Base-by-base conservation (phyloP, 2,797 vertebrate genomes). In the Pagetopsis macropterus region DNA sequence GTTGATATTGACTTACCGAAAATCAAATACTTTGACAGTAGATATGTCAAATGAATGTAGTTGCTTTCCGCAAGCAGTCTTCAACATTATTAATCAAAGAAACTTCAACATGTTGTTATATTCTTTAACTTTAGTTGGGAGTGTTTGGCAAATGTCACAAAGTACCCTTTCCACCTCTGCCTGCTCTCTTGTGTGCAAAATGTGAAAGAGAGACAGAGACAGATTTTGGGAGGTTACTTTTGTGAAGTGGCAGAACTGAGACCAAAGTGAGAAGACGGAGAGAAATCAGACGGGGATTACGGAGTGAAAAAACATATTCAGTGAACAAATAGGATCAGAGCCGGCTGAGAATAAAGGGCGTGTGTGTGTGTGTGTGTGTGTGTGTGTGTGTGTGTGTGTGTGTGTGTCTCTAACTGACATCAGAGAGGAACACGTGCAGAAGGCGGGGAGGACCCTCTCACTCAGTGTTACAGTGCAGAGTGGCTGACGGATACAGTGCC, bases 241-340 rank as follows among this genome's bases (percentile, higher is more conserved):
- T 72, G 58, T 67, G 75, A 71, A 76, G 83, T 43, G 49, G 72
- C 19, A 75, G 77, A 84, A 77, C 52, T 75, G 82, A 89, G 74
- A 90, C 81, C 84, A 88, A 90, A 91, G 85, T 61, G 57, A 77
- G 73, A 9, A 76, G 83, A 84, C 52, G 79, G 84, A 65, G 65
- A 57, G 81, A 86, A 87, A 89, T 89, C 84, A 91, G 82, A 84
- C 60, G 86, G 69, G 83, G 78, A 84, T 91, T 88, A 84, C 19
- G 51, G 55, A 84, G 78, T 65, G 76, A 78, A 86, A 9, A 88
- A 85, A 87, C 83, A 87, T 49, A 89, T 82, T 83, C 73, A 75
- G 70, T 75, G 83, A 86, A 88, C 89, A 89, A 91, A 92, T 75
- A 91, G 71, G 82, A 90, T 90, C 87, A 90, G 82, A 88, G 86